Evolutionary conservation across 2,888 invertebrate species (phyloP).

Genomic region (Caenorhabditis sp.): DNA sequence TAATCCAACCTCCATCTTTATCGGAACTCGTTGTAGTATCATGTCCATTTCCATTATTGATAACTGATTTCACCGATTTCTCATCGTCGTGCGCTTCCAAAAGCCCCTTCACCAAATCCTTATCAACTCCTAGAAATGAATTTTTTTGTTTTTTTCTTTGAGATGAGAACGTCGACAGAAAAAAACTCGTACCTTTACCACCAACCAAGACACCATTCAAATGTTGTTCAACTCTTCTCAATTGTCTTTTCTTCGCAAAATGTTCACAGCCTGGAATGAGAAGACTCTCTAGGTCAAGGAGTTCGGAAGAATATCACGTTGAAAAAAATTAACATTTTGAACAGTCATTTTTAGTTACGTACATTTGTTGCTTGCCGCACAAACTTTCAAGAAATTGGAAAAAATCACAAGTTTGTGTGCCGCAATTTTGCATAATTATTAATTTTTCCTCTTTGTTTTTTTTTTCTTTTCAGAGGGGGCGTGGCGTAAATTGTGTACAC

Average conservation of each 20-base stretch:
- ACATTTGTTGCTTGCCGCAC: too few species aligned
- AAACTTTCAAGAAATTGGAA: too few species aligned
- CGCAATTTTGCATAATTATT: neutral
- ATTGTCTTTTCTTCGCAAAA: conserved; percentile 44
- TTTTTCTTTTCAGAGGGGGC: neutral
- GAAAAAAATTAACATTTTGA: too few species aligned
- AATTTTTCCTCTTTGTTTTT: neutral
- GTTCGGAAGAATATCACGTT: too few species aligned
- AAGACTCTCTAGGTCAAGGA: too few species aligned
- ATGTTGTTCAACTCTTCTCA: conserved; percentile 48
- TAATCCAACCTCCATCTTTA: conserved; percentile 3
- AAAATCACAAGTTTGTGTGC: too few species aligned
- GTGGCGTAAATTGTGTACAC: neutral
- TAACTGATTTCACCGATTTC: conserved; percentile 30
- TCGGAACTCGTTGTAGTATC: conserved; percentile 13
- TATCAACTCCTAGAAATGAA: conserved; percentile 13
- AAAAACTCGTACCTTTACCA: conserved; percentile 5
- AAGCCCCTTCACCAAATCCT: conserved; percentile 30
- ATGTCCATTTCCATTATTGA: neutral
- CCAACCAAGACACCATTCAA: conserved; percentile 38
- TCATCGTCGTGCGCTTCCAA: conserved; percentile 32
- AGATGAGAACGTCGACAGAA: too few species aligned
- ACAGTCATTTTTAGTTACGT: too few species aligned
- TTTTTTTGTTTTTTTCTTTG: too few species aligned
- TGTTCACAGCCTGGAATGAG: conserved; percentile 49